Base-by-base conservation (phyloP, 2,113 vertebrate species). In the Promerops cafer region DNA sequence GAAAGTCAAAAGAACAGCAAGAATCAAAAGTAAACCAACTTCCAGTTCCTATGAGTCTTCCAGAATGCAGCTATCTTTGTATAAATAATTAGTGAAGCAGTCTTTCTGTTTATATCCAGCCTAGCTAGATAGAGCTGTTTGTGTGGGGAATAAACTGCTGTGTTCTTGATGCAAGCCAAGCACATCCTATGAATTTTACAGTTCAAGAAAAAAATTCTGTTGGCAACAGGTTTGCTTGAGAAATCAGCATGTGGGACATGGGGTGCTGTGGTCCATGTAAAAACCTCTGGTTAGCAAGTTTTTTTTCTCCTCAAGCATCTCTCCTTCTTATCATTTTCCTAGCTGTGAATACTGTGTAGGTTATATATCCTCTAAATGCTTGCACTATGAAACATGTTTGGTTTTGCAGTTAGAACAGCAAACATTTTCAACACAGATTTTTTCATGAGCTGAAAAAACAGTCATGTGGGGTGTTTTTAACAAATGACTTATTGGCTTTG, bases 101-200 rank as follows among this genome's bases (percentile, higher is more conserved):
- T 72, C 63, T 94, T 93, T 95, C 79, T 95, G 69, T 95, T 97
- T 97, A 94, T 89, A 92, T 83, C 77, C 87, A 96, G n/a, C 71
- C 59, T 77, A 94, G 77, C 72, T 90, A 85, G 94, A 93, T 83
- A 93, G 82, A 93, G 59, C 52, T 97, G 60, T 97, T 97, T 96
- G 33, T 94, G 61, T 84, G 87, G 56, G 74, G 92, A 97, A 97
- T 81, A 96, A 97, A 95, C 86, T 97, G 89, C 65, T 95, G 72
- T 90, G 91, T 92, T 97, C 97, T 94, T 96, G 60, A 74, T 94
- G 86, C 83, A 97, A 97, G 79, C 83, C 96, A 97, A 97, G 44
- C 77, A 92, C 85, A 92, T 96, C 94, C 89, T 93, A 93, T 97
- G 97, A 97, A 93, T 96, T 97, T 87, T 97, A 92, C 96, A 98